Conservation (phyloP, 2,113 vertebrate genomes). For the Anas platyrhynchos region DNA sequence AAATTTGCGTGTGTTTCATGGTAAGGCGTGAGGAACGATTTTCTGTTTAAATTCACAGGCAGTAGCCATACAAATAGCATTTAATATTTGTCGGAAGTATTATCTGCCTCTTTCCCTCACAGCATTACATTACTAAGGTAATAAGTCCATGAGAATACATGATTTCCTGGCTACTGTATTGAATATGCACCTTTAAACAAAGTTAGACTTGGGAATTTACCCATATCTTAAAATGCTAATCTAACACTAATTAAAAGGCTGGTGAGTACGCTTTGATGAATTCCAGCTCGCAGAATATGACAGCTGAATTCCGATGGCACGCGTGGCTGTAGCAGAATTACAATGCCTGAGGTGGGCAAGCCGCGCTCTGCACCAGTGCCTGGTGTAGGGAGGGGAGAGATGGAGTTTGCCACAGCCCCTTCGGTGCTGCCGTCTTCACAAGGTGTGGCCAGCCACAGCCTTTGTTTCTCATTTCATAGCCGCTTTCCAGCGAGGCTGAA, state of each 20-base stretch:
- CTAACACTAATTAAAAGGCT: constrained; percentile 70
- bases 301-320: constrained; percentile 53
- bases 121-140: constrained; percentile 63
- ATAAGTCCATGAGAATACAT: constrained; percentile 61
- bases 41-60: constrained; percentile 65
- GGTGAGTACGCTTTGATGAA: constrained; percentile 44
- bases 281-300: constrained; percentile 49
- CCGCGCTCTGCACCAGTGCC: background rate
- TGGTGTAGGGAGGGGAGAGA: background rate
- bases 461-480: background rate
- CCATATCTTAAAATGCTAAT: constrained; percentile 67
- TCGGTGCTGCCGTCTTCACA: background rate
- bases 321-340: constrained; percentile 46
- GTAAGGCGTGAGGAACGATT: constrained; percentile 11
- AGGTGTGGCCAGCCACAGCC: background rate
- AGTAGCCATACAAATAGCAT: constrained; percentile 62
- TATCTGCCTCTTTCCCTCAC: constrained; percentile 55
- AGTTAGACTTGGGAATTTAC: constrained; percentile 70
- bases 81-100: constrained; percentile 69
- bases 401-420: background rate
- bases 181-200: constrained; percentile 70
- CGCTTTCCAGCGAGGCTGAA: background rate
- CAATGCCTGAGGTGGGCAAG: background rate
- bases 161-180: constrained; percentile 60
- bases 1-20: constrained; percentile 53